Evolutionary conservation across 2,113 vertebrate genomes (phyloP), one percentile per base, ranked within the genome.

Genomic region (Pseudopipra pipra): DNA sequence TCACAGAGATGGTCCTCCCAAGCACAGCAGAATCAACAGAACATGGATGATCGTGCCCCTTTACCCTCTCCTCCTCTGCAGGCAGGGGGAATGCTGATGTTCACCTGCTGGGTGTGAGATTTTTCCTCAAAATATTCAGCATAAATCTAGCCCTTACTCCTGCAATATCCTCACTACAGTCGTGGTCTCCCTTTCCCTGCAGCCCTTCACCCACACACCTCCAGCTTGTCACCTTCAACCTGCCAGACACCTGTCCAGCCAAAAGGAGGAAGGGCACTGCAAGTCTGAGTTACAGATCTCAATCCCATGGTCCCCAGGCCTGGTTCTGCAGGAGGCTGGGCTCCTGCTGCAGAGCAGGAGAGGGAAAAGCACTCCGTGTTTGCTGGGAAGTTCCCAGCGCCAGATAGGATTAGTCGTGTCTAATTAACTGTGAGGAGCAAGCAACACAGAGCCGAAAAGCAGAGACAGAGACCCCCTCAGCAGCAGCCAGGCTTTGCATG

Each of bases 21-120:
- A 51, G 61, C 46, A 14, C 24, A 49, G 28, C 11, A 12, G 14
- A 63, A 59, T 9, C 5, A 0, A 1, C 4, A 8, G 35, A 14
- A 63, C 0, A 0, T 28, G n/a, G n/a, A 28, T 27, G 13, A 24
- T 6, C 62, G 2, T 0, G 0, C 33, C 19, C 71, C 41, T 66
- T 43, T 31, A n/a, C 30, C 39, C 12, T 44, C 12, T 55, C 27
- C 16, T 39, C 43, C 62, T 52, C 7, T 5, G 8, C 4, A 37
- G 25, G 23, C 43, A 31, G 14, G 7, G 33, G 22, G 7, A 49
- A 51, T 4, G 14, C 31, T n/a, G 47, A 54, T 19, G 56, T 22
- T 71, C 37, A 27, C 56, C 30, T 23, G 14, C 56, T 39, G 35
- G 11, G 7, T 25, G 17, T 19, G 61, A 78, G 30, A 79, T 63